A percentile compares a stretch with the other conserved stretches of the same genome.
Evolutionary conservation across 2,888 invertebrate genomes (phyloP).

Genomic region (Pseudococcus jackbeardsleyi): DNA sequence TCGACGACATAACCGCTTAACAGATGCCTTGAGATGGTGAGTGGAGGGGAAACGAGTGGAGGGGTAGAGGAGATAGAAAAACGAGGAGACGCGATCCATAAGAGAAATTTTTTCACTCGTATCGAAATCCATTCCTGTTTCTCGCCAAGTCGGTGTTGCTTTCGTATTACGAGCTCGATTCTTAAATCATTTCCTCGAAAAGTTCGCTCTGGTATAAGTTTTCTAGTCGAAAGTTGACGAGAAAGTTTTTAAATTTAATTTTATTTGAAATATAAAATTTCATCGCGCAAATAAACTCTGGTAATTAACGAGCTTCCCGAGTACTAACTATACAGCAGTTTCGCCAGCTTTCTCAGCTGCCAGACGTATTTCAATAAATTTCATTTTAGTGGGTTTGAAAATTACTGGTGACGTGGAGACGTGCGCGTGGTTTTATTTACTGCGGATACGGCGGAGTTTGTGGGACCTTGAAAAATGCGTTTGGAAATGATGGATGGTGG

Average conservation of each 20-base stretch:
- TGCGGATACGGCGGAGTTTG: no score
- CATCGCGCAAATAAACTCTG: constrained; percentile 21
- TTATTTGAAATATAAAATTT: constrained; percentile 32
- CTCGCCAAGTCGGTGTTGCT: neutral
- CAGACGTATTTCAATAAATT: constrained; percentile 3
- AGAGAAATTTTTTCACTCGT: neutral
- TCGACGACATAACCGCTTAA: neutral
- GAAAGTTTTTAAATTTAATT: constrained; percentile 32
- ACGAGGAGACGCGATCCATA: no score
- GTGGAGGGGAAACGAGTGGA: neutral
- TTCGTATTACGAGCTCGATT: neutral
- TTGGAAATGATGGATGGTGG: no score
- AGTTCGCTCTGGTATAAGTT: neutral
- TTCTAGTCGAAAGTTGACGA: constrained; percentile 24
- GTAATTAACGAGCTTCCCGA: neutral
- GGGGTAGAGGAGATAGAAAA: neutral
- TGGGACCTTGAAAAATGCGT: no score
- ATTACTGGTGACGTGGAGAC: neutral
- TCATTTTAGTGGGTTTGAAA: neutral
- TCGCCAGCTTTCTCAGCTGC: neutral
- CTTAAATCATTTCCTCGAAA: neutral
- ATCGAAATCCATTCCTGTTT: neutral
- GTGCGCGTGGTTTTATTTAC: no score
- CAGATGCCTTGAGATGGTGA: neutral
- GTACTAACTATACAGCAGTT: neutral